Percentiles rank a stretch among this genome's conserved stretches.
phyloP scores from a whole-genome alignment of 2,888 invertebrate species.

The Gastracanthus pulcherrimus region DNA sequence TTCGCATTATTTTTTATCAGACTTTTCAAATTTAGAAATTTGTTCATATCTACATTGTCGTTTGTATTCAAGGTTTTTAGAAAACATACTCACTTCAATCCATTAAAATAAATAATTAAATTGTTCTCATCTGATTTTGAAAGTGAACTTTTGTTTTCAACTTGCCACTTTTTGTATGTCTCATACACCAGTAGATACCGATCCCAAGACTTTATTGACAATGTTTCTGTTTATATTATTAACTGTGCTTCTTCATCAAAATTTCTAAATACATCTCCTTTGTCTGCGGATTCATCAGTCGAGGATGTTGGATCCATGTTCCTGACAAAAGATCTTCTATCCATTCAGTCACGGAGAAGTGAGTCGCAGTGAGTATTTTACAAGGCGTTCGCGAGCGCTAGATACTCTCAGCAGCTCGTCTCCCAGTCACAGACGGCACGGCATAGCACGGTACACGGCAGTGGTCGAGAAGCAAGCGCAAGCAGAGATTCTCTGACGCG shows the following conservation, averaged over 20 bases:
- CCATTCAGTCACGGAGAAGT: too few relatives aligned
- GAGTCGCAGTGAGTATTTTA: too few relatives aligned
- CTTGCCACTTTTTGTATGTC: slow-evolving; percentile 12
- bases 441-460: too few relatives aligned
- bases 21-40: slow-evolving; percentile 11
- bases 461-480: too few relatives aligned
- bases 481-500: too few relatives aligned
- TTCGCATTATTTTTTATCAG: slow-evolving; percentile 44
- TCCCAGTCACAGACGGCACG: too few relatives aligned
- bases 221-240: background rate
- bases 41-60: slow-evolving; percentile 13
- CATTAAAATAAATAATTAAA: background rate
- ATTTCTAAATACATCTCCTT: background rate
- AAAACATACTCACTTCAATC: slow-evolving; percentile 30
- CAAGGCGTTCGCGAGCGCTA: too few relatives aligned
- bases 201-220: slow-evolving; percentile 7
- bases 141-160: background rate
- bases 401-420: too few relatives aligned
- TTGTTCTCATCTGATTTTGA: background rate
- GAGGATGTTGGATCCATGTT: too few relatives aligned
- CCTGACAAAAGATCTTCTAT: too few relatives aligned
- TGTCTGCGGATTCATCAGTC: slow-evolving; percentile 9
- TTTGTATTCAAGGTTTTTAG: background rate
- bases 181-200: background rate
- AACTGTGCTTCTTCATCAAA: slow-evolving; percentile 4